Conservation (phyloP, 1,140 invertebrate genomes). For the Pteromalus puparum region DNA sequence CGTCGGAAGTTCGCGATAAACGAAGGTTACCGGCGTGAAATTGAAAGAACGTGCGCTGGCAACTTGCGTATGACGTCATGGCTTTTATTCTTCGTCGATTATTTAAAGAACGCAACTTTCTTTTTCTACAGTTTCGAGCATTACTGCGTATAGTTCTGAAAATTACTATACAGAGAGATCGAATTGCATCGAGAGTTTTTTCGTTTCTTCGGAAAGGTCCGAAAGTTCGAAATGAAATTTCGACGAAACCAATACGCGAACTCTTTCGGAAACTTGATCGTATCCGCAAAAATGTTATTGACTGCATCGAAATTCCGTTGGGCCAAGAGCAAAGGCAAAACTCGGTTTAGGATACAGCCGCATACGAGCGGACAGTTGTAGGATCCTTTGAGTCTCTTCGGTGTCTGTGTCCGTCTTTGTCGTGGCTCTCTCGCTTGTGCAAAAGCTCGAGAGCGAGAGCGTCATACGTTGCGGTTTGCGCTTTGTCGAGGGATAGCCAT, state of each 20-base stretch:
- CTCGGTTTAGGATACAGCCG: no score
- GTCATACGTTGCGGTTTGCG: slow-evolving; percentile 36
- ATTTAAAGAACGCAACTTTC: background rate
- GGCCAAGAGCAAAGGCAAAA: no score
- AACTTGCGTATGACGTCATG: background rate
- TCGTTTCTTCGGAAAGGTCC: no score
- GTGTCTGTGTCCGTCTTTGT: background rate
- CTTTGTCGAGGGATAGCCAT: slow-evolving; percentile 58
- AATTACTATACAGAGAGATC: no score
- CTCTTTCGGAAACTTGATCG: no score
- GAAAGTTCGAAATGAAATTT: no score
- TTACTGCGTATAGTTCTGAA: no score
- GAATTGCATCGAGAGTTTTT: no score
- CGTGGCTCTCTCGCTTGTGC: background rate
- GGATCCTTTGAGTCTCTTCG: background rate
- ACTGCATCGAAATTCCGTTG: no score
- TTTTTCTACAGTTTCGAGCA: no score
- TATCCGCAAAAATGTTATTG: no score
- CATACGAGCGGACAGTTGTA: background rate
- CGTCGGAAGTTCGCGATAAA: background rate
- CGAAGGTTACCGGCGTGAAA: slow-evolving; percentile 6
- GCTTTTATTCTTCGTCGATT: background rate
- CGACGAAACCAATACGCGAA: no score
- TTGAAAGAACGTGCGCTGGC: background rate
- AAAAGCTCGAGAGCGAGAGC: background rate